Evolutionary conservation across 2,888 invertebrate genomes (phyloP).

Genomic region (Pollenia griseotomentosa): DNA sequence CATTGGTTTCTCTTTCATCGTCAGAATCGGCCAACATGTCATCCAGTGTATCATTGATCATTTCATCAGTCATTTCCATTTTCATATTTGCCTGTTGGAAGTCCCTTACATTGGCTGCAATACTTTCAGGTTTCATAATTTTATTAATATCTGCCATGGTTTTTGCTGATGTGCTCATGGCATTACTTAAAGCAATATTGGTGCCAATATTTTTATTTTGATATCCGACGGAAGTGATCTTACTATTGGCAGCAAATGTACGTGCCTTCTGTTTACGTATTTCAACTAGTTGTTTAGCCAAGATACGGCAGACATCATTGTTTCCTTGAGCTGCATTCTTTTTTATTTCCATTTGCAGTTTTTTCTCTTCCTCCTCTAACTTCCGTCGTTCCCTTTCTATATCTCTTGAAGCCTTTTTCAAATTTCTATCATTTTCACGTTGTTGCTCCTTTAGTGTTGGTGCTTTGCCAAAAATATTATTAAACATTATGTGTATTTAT

Average conservation of each 20-base stretch:
- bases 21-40: conserved; percentile 95
- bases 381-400: conserved; percentile 92
- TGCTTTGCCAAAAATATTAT: conserved; percentile 86
- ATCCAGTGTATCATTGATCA: conserved; percentile 96
- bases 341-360: conserved; percentile 95
- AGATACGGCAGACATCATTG: conserved; percentile 91
- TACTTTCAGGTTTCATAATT: conserved; percentile 92
- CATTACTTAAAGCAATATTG: conserved; percentile 93
- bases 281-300: conserved; percentile 95
- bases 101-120: conserved; percentile 92
- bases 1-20: conserved; percentile 95
- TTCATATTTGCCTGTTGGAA: conserved; percentile 93
- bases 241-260: conserved; percentile 92
- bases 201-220: conserved; percentile 96
- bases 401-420: conserved; percentile 92
- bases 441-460: conserved; percentile 92
- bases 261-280: conserved; percentile 94
- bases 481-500: conserved; percentile 78
- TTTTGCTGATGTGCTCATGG: conserved; percentile 94
- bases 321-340: conserved; percentile 95
- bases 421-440: conserved; percentile 91
- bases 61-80: conserved; percentile 98
- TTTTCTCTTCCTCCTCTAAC: conserved; percentile 95
- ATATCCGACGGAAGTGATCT: conserved; percentile 90
- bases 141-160: conserved; percentile 96